Evolutionary conservation across 2,113 vertebrate species (phyloP).

Genomic region (Oncorhynchus tshawytscha): DNA sequence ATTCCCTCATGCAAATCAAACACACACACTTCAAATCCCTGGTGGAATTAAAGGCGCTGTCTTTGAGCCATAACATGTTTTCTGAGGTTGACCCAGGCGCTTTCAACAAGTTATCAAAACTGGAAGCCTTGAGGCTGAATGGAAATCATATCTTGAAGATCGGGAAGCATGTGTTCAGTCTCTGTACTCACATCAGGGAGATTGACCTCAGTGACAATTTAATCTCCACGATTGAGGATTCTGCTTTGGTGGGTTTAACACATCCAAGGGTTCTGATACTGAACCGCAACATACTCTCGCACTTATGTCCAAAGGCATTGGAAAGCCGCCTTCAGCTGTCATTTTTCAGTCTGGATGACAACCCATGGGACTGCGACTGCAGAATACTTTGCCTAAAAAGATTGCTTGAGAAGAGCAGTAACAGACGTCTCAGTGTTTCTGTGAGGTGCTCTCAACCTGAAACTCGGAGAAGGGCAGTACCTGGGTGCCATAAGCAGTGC

Average conservation of each 20-base stretch:
- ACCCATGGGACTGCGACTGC: conserved; percentile 29
- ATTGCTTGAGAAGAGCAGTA: conserved; percentile 19
- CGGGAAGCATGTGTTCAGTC: neutral
- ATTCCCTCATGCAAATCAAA: neutral
- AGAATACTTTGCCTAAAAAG: conserved; percentile 16
- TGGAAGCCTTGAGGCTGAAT: conserved; percentile 5
- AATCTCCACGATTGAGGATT: conserved; percentile 10
- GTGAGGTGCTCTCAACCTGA: conserved; percentile 34
- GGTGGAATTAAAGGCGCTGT: neutral
- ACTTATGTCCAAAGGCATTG: conserved; percentile 20
- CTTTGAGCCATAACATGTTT: conserved; percentile 23
- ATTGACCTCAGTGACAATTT: conserved; percentile 17
- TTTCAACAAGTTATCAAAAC: conserved; percentile 10
- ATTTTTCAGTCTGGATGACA: conserved; percentile 14
- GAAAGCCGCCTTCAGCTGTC: conserved; percentile 9
- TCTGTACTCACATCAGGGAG: neutral
- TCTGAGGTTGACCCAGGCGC: conserved; percentile 9
- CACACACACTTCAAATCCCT: neutral
- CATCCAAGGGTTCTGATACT: conserved; percentile 19
- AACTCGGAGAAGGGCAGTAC: conserved; percentile 41
- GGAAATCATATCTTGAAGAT: conserved; percentile 14
- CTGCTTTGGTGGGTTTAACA: conserved; percentile 16
- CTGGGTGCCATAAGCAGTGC: conserved; percentile 33
- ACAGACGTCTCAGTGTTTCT: conserved; percentile 12
- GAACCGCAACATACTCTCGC: conserved; percentile 23